Base-by-base conservation (phyloP, 2,888 invertebrate species). In the Agrochola macilenta region DNA sequence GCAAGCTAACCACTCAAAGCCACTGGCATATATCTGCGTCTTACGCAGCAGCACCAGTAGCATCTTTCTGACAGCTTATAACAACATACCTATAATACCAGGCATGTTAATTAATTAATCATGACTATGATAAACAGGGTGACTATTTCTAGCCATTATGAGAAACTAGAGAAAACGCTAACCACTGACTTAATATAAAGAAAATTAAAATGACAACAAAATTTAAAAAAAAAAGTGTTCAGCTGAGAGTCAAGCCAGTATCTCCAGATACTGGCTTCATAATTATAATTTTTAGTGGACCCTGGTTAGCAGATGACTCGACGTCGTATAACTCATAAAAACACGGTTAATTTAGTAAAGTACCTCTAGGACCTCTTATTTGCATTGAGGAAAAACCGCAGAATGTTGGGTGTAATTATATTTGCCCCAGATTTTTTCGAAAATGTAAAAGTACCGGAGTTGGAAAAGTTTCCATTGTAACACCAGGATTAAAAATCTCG, bases 351-450 rank as follows among this genome's bases (percentile, higher is more conserved):
- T 20, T 69, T n/a, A 8, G 0, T 17, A n/a, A 61, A 43, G 23
- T n/a, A 23, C 8, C 23, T 73, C 17, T 2, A 61, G n/a, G 7
- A 0, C 17, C 35, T 39, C n/a, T 69, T 69, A 63, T 30, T 43
- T 54, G 17, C 23, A 43, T 30, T 54, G 23, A 73, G 39, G 30
- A 43, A 74, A 26, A 74, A 11, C 2, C 74, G 23, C 23, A 17
- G 43, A 70, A 5, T 26, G 43, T 63, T n/a, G 20, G 35, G 2
- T 46, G 46, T 78, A 49, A 54, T 73, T 72, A 80, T 77, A 57
- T 63, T 81, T 74, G 39, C 11, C 26, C 39, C 63, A 57, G 39
- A 49, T 81, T 64, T 81, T 80, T 73, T 43, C 0, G 7, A 60
- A 79, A 79, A 69, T n/a, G 3, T 46, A 17, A 52, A 69, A 11